Evolutionary conservation across 2,113 vertebrate species (phyloP), one percentile per base, ranked within the genome.

Genomic region (Rhinogobius similis): DNA sequence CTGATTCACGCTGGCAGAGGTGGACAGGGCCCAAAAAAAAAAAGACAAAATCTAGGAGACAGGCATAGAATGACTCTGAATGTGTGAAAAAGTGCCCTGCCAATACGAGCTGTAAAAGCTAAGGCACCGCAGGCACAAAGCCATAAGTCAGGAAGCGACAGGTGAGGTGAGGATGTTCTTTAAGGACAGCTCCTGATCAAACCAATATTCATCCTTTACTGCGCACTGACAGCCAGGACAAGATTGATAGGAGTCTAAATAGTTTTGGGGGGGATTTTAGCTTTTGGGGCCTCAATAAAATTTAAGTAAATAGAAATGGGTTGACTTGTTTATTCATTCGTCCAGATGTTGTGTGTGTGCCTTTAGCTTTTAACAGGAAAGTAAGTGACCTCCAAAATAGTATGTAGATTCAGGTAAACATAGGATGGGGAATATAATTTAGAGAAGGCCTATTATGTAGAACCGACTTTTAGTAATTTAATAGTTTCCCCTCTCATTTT

Each of bases 1-100:
- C 84, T 88, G 88, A 88, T 88, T 90, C 87, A 87, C 70, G 62
- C 77, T 74, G 82, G 84, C 79, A 80, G 79, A 75, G 81, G 86
- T 70, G 66, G 75, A 76, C 62, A 41, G 26, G 67, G 67, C 70
- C 68, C 41, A 61, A 48, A 48, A 29, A 43, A 74, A 48, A 44
- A 71, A 77, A 66, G 79, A 68, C 55, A 67, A 76, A 78, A 70
- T 72, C 63, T 74, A 48, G 74, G 62, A 48, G 62, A 67, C 63
- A 43, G 65, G 53, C 58, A 50, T 80, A 73, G 82, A 83, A 82
- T 59, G 75, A 58, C 78, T 83, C 67, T 72, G 75, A 85, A 85
- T 77, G 80, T 84, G 81, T 81, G 83, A 86, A 87, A 85, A 87
- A 80, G 75, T 65, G 73, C 48, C 62, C 62, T 88, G 85, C 82